Evolutionary conservation across 2,888 invertebrate genomes (phyloP).

Genomic region (Calameuta idolon): DNA sequence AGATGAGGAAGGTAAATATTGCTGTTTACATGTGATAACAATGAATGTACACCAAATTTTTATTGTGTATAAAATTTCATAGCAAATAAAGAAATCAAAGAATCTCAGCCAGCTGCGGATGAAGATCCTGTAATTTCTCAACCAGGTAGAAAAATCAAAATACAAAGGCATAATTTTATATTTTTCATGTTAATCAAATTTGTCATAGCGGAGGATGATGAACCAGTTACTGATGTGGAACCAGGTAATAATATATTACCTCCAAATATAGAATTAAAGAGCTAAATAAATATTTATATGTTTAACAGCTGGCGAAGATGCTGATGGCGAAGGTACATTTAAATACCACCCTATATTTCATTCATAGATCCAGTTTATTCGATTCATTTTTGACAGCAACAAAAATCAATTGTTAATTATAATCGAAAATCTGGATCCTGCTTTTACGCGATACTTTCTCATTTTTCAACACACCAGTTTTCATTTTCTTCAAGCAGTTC

Average conservation of each 20-base stretch:
- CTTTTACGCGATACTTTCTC: background rate
- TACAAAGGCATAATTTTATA: background rate
- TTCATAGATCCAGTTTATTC: background rate
- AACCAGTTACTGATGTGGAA: slow-evolving; percentile 21
- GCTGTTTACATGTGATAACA: background rate
- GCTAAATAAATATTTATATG: slow-evolving; percentile 24
- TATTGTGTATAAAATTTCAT: slow-evolving; percentile 14
- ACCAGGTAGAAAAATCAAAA: slow-evolving; percentile 18
- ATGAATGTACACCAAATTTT: slow-evolving; percentile 6
- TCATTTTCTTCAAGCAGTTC: background rate
- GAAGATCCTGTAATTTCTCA: slow-evolving; percentile 15
- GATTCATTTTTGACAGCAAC: background rate
- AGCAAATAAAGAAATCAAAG: slow-evolving; percentile 16
- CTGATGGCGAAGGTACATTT: slow-evolving; percentile 36
- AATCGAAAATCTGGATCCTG: background rate
- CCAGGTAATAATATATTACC: slow-evolving; percentile 25
- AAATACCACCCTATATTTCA: slow-evolving; percentile 7
- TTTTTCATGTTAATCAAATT: background rate
- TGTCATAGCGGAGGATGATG: slow-evolving; percentile 28
- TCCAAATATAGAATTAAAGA: background rate
- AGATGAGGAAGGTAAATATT: slow-evolving; percentile 2
- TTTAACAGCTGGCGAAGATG: slow-evolving; percentile 28
- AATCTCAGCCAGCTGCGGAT: slow-evolving; percentile 12
- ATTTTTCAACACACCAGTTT: background rate
- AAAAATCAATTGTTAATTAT: background rate